Base-by-base conservation (phyloP, 2,797 vertebrate species). In the Crax fasciolata region DNA sequence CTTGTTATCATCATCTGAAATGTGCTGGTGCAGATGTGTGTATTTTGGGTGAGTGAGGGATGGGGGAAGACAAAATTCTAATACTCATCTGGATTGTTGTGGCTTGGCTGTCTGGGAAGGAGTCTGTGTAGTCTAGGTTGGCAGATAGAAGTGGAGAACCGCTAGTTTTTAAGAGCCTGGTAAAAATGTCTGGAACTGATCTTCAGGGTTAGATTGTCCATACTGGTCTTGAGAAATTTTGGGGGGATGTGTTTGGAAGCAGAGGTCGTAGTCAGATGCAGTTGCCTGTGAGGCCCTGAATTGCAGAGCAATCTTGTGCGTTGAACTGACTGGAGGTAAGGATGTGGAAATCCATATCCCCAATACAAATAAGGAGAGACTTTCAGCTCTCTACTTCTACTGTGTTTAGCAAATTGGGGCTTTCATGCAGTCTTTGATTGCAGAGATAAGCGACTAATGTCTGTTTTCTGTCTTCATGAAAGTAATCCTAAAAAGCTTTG, bases 361-460 rank as follows among this genome's bases (percentile, higher is more conserved):
- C 11, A 8, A 0, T 49, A 27, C 51, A 46, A 86, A n/a, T 72
- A 71, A 54, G 24, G n/a, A 78, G 51, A 44, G 51, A n/a, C 38
- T 91, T 74, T 21, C 41, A 83, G 57, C 61, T 85, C 38, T 74
- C 48, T 79, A 24, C 11, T 72, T 83, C 35, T 79, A 1, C 12
- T 52, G 5, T 38, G 14, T 52, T 87, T 63, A 73, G 84, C 63
- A 92, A 90, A 84, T 11, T 39, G 61, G 13, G 54, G 27, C 66
- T 89, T 91, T 41, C 3, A 48, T 46, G 39, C 51, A 79, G n/a
- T 30, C 41, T 84, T 90, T 83, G 52, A 61, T 89, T 87, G 27
- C 21, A 59, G 61, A 77, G 65, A 38, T 83, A 35, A 87, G 30
- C 85, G 78, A 71, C 52, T 92, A 54, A 85, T 84, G 21, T 80